These are phyloP conservation scores for Ylistrum balloti DNA, from an alignment of 1,140 invertebrate genomes.

Conservation along the genomic window DNA sequence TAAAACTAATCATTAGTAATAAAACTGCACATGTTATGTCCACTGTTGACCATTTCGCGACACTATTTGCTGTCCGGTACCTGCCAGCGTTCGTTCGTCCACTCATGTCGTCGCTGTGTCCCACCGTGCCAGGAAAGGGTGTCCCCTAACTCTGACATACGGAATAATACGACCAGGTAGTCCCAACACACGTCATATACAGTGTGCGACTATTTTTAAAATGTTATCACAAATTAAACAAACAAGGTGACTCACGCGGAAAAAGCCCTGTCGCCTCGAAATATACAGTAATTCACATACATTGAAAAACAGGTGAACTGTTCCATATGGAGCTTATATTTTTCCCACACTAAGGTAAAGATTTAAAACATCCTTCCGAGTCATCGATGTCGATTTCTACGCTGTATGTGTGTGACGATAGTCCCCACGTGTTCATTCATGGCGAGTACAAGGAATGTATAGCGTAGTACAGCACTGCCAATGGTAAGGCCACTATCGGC, in stretches of 20 bases:
- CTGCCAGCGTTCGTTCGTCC: background rate
- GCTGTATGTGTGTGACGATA: background rate
- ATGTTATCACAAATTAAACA: conserved; percentile 40
- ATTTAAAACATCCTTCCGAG: background rate
- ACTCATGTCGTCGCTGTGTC: background rate
- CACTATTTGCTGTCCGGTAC: background rate
- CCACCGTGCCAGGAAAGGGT: background rate
- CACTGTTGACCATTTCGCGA: background rate
- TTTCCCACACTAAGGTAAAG: background rate
- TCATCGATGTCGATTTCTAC: background rate
- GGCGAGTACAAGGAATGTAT: background rate
- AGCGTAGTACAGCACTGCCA: background rate
- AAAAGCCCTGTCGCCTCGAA: background rate
- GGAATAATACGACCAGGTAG: conserved; percentile 32
- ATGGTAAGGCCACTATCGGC: background rate
- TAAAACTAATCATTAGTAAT: background rate
- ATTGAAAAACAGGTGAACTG: conserved; percentile 7
- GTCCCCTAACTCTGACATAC: conserved; percentile 11
- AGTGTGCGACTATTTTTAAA: conserved; percentile 39
- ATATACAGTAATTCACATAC: background rate
- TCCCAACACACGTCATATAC: conserved; percentile 24
- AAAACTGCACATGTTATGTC: conserved; percentile 10
- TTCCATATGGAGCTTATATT: background rate
- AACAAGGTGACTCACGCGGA: conserved; percentile 37
- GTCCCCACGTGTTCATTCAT: conserved; percentile 22